These are phyloP conservation scores for Luehdorfia chinensis DNA, from an alignment of 1,140 invertebrate genomes.

Conservation along the genomic window DNA sequence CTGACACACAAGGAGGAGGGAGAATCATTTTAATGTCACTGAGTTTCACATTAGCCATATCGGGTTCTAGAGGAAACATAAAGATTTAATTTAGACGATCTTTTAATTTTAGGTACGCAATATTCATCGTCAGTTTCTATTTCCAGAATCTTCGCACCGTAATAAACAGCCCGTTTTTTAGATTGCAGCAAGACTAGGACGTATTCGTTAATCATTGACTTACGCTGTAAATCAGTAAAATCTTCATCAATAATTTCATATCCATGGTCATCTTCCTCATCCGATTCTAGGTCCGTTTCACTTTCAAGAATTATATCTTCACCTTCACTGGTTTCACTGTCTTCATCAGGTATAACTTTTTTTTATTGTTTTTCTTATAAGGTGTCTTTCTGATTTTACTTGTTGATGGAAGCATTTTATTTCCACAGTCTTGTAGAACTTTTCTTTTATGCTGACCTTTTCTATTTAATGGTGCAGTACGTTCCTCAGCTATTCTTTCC, in stretches of 20 bases:
- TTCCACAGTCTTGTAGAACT: conserved; percentile 9
- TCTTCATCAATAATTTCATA: conserved; percentile 13
- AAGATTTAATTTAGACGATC: conserved; percentile 11
- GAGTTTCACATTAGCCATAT: conserved; percentile 12
- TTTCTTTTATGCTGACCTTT: conserved; percentile 2
- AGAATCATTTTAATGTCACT: conserved; percentile 11
- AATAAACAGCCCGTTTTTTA: conserved; percentile 11
- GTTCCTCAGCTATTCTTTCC: conserved; percentile 7
- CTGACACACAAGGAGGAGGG: conserved; percentile 3
- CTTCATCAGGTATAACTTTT: conserved; percentile 11
- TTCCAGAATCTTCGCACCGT: conserved; percentile 7
- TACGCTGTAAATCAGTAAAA: conserved; percentile 13
- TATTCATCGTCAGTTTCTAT: conserved; percentile 12
- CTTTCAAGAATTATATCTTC: conserved; percentile 2
- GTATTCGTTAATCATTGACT: conserved; percentile 8
- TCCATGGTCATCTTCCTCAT: background rate
- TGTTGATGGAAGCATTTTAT: conserved; percentile 8
- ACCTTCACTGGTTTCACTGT: conserved; percentile 9
- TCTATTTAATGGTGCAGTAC: conserved; percentile 11
- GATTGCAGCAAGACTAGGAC: conserved; percentile 10
- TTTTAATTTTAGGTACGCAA: conserved; percentile 11
- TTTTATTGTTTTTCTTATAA: conserved; percentile 10
- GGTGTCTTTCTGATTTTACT: conserved; percentile 13
- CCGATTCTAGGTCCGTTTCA: background rate
- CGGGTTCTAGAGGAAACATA: conserved; percentile 11